Percentiles rank a stretch among this genome's conserved stretches.
Evolutionary conservation across 2,797 vertebrate species (phyloP).

Genomic region (Dipus sagitta): DNA sequence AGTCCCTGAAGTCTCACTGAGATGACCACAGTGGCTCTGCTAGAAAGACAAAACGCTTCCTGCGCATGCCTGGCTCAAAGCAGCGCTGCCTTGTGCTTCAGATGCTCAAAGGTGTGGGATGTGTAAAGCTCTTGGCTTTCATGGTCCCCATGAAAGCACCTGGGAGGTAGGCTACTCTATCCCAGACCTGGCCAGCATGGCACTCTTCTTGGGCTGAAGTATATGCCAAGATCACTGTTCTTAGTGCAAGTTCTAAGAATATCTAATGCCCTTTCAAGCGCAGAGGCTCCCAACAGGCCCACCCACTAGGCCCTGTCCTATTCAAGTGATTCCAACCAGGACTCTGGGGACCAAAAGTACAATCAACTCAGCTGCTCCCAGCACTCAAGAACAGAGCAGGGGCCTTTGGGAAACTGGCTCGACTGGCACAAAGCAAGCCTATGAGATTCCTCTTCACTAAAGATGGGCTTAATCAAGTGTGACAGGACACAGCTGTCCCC

Average conservation of each 20-base stretch:
- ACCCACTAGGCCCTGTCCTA: neutral
- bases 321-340: neutral
- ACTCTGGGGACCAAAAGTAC: neutral
- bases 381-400: neutral
- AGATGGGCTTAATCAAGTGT: neutral
- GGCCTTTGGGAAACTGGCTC: neutral
- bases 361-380: neutral
- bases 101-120: neutral
- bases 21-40: neutral
- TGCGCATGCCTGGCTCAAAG: neutral
- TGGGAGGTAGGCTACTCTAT: neutral
- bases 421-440: neutral
- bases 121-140: neutral
- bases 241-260: neutral
- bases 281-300: neutral
- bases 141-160: neutral
- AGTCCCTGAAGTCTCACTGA: neutral
- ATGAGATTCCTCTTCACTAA: neutral
- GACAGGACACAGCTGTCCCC: neutral
- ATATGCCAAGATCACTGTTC: neutral
- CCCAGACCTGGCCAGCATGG: neutral
- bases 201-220: neutral
- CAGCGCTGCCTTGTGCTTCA: neutral
- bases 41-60: neutral
- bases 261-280: neutral